Base-by-base conservation (phyloP, 2,113 vertebrate genomes). In the Rhinoderma darwinii region DNA sequence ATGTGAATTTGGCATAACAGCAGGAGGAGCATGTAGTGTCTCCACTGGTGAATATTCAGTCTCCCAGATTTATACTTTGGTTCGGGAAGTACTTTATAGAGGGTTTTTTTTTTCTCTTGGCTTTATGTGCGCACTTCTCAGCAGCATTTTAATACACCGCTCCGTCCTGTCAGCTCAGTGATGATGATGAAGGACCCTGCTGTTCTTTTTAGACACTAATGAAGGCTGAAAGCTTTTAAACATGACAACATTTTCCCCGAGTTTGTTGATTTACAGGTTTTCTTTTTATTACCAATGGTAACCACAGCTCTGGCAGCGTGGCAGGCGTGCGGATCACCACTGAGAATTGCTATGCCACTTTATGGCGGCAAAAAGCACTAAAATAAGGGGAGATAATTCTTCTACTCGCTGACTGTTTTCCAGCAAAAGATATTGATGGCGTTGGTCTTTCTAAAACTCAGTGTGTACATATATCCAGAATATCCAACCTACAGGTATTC, bases 181-280 rank as follows among this genome's bases (percentile, higher is more conserved):
- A 89, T 91, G 91, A 90, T 89, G 43, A 84, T 89, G 90, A 92
- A 90, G 89, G 91, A 82, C 47, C 87, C 90, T 30, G 47, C 79
- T 89, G 82, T 90, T 94, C 82, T 85, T 41, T 90, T 89, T 82
- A 89, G 90, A 90, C 39, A 82, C 43, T 92, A 91, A 92, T 93
- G 88, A 88, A 93, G 37, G 25, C 85, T 91, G 86, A 93, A 93
- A 93, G 83, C 88, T 90, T 91, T 92, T 93, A 89, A 91, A 92
- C 77, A 87, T 88, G 50, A 89, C 88, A 90, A 87, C 88, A 74
- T 87, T 90, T 88, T 83, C 83, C 87, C 61, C 74, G 92, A 81
- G 54, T 90, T 91, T 77, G 76, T 41, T 89, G 80, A 93, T 91
- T 91, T 72, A 18, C 87, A 80, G 70, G 25, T 59, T 74, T 90